Base-by-base conservation (phyloP, 2,797 vertebrate genomes). In the Sebastolobus altivelis region DNA sequence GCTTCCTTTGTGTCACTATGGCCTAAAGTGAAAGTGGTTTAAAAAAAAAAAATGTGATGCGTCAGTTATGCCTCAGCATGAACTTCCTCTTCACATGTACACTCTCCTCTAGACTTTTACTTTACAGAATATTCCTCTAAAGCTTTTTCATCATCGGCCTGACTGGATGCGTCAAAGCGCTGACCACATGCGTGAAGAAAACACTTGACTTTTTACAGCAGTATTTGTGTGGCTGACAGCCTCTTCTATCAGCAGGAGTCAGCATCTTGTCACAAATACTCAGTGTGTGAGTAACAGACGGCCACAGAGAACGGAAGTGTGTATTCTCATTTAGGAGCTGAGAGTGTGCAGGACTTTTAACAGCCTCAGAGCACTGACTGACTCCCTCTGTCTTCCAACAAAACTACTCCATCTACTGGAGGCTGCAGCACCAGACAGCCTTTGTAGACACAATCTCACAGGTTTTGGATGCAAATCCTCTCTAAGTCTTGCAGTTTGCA, bases 381-480 rank as follows among this genome's bases (percentile, higher is more conserved):
- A 8, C 20, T 49, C n/a, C 5, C 6, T 10, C 35, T 27, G 59
- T 87, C 77, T 56, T 37, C 72, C 83, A 75, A 82, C 83, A 82
- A 80, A 93, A 91, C 87, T 75, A 77, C 85, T 80, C 93, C 95
- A 92, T 90, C 95, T 95, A 46, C 88, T 93, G 95, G 92, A 52
- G n/a, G 18, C 11, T 75, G 13, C 12, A 25, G 52, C 31, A 2
- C 10, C 43, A 6, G 27, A 13, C 71, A 80, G 1, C 8, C 7
- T 18, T 1, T 4, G 8, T 2, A 3, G 3, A 27, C 18, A 10
- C 6, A 12, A 3, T 3, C n/a, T 43, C 4, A 1, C 40, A 18
- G 25, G 14, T 12, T 43, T 8, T 46, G 2, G 13, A 43, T 58
- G 33, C 63, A 75, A 55, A 55, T 52, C 11, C 40, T 33, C 12